Percentiles rank a stretch among this genome's conserved stretches.
phyloP scores from a whole-genome alignment of 1,140 invertebrate genomes.

The Dufourea novaeangliae region DNA sequence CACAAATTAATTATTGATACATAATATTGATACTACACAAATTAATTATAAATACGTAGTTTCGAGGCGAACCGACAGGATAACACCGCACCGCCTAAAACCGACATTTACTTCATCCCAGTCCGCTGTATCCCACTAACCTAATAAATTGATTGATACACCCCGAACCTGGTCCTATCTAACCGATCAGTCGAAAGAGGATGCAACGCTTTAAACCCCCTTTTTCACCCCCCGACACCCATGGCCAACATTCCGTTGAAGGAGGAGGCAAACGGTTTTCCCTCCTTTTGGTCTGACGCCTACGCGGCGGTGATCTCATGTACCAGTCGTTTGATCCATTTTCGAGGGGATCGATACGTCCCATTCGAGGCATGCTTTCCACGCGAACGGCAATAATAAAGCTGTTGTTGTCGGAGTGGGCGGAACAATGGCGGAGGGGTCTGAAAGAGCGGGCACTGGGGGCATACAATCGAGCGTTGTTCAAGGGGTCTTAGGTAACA shows the following conservation, averaged over 20 bases:
- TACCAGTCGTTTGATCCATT: slow-evolving; percentile 34
- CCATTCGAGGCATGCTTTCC: background rate
- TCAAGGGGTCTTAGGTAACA: slow-evolving; percentile 25
- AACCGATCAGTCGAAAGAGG: background rate
- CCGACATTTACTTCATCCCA: too few relatives aligned
- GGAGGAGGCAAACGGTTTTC: background rate
- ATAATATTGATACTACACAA: too few relatives aligned
- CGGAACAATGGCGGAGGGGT: background rate
- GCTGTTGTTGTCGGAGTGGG: too few relatives aligned
- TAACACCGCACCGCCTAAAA: too few relatives aligned
- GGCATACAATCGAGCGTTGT: background rate
- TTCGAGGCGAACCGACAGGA: too few relatives aligned
- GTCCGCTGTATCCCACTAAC: too few relatives aligned
- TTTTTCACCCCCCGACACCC: too few relatives aligned
- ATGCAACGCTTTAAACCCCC: background rate
- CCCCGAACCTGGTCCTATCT: background rate
- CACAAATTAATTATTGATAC: too few relatives aligned
- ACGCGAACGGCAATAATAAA: slow-evolving; percentile 32
- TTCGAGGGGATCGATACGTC: slow-evolving; percentile 36
- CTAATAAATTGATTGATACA: background rate
- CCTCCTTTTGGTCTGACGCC: background rate
- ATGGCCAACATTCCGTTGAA: background rate
- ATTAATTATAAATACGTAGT: too few relatives aligned
- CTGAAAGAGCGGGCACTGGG: slow-evolving; percentile 9
- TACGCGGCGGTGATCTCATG: too few relatives aligned